phyloP scores from a whole-genome alignment of 2,113 vertebrate genomes.

The Paracanthobrama guichenoti region DNA sequence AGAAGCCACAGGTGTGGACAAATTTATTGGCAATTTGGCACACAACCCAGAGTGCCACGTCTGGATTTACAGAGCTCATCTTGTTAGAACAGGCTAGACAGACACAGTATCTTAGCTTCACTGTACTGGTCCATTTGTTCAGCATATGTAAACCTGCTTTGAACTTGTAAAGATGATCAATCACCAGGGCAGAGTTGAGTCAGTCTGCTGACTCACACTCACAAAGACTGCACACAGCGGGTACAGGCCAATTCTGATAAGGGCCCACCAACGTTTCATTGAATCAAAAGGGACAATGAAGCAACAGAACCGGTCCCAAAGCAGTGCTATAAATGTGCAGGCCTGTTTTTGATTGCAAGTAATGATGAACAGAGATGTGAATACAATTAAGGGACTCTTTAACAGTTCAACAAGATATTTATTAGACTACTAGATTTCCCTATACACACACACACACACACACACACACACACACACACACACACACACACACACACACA shows the following conservation, averaged over 20 bases:
- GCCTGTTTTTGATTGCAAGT: slow-evolving; percentile 8
- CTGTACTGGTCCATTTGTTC: slow-evolving; percentile 30
- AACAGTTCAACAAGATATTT: not conserved
- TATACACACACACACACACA: no score
- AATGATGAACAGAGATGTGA: slow-evolving; percentile 9
- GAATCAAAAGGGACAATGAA: slow-evolving; percentile 6
- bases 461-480: no score
- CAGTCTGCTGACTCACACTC: slow-evolving; percentile 40
- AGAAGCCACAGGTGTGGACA: not conserved
- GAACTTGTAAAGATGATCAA: slow-evolving; percentile 37
- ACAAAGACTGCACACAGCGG: slow-evolving; percentile 30
- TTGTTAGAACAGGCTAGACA: slow-evolving; percentile 30
- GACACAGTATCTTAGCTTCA: not conserved
- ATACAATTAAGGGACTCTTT: slow-evolving; percentile 11
- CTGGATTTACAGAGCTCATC: slow-evolving; percentile 6
- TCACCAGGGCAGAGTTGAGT: slow-evolving; percentile 17
- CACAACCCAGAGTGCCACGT: not conserved
- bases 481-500: no score
- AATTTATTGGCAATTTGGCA: not conserved
- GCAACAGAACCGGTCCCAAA: not conserved
- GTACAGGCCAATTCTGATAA: slow-evolving; percentile 30
- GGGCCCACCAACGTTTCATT: slow-evolving; percentile 28
- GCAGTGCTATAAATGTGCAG: slow-evolving; percentile 16
- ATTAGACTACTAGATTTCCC: not conserved
- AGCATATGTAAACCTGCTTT: slow-evolving; percentile 38